A percentile compares a stretch with the other conserved stretches of the same genome.
Evolutionary conservation across 2,113 vertebrate genomes (phyloP).

Genomic region (Pseudorectes ferrugineus): DNA sequence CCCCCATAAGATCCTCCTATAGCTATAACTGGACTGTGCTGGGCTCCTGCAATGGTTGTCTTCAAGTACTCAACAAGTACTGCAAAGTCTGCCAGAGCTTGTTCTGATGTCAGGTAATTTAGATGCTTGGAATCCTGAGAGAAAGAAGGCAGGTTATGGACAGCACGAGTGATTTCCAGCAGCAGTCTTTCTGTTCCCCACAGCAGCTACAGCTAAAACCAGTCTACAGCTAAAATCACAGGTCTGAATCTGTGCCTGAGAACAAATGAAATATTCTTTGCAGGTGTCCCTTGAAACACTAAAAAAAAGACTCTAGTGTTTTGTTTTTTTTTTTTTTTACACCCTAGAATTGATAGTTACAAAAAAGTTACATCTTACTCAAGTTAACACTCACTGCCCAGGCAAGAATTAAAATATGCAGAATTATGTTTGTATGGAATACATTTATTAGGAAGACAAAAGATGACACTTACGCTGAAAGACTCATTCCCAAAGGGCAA

Average conservation of each 20-base stretch:
- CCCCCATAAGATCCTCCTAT: constrained; percentile 95
- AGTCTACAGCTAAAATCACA: not conserved
- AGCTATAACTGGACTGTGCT: constrained; percentile 84
- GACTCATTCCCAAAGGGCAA: constrained; percentile 88
- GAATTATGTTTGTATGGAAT: not conserved
- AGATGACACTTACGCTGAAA: constrained; percentile 75
- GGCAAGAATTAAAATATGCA: not conserved
- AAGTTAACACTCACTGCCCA: not conserved
- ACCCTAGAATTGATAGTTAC: not conserved
- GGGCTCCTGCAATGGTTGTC: constrained; percentile 65
- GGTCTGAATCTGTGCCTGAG: not conserved
- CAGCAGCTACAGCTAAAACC: not conserved
- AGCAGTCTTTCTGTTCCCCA: not conserved
- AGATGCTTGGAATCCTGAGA: constrained; percentile 86
- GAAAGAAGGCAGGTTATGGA: not conserved
- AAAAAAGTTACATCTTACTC: not conserved
- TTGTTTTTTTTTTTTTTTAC: not conserved
- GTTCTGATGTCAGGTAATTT: constrained; percentile 94
- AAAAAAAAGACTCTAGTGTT: not conserved
- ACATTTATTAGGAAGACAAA: not conserved
- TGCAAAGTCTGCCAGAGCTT: constrained; percentile 93
- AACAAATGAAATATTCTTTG: not conserved
- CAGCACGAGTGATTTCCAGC: not conserved
- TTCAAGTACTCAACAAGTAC: constrained; percentile 83
- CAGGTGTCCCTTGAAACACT: not conserved